These are phyloP conservation scores for Halichoeres trimaculatus DNA, from an alignment of 2,113 vertebrate genomes.

Conservation along the genomic window DNA sequence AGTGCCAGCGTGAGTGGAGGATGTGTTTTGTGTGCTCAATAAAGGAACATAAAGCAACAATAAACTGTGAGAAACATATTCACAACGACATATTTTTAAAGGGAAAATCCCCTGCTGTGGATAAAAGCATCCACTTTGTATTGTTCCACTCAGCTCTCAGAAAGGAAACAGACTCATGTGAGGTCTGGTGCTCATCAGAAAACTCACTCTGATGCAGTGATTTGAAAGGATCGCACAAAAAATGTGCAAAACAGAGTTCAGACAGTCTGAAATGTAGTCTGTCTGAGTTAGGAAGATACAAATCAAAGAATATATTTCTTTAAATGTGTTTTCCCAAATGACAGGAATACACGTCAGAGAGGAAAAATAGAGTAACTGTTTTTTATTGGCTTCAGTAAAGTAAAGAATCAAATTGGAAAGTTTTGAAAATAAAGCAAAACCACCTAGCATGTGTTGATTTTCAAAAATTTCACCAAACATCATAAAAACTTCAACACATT, in stretches of 20 bases:
- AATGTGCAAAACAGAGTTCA: neutral
- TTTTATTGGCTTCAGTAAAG: too few species aligned
- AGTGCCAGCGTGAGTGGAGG: neutral
- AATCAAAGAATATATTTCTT: too few species aligned
- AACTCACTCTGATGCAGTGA: neutral
- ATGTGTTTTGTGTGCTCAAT: neutral
- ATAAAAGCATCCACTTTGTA: neutral
- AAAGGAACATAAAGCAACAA: slow-evolving; percentile 3
- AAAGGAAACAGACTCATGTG: neutral
- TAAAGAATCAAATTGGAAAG: too few species aligned
- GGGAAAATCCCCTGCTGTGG: neutral
- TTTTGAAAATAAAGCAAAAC: too few species aligned
- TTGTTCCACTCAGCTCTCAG: neutral
- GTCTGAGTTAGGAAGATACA: too few species aligned
- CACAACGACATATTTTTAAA: neutral
- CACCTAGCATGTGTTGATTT: too few species aligned
- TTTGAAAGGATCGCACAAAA: neutral
- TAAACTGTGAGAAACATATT: neutral
- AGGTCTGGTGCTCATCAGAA: neutral
- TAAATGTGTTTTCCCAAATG: too few species aligned
- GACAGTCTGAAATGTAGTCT: too few species aligned
- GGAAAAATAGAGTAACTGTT: too few species aligned
- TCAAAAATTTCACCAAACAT: too few species aligned
- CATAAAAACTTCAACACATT: too few species aligned
- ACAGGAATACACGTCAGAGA: too few species aligned